Base-by-base conservation (phyloP, 2,113 vertebrate species). In the Sphyrna mokarran region DNA sequence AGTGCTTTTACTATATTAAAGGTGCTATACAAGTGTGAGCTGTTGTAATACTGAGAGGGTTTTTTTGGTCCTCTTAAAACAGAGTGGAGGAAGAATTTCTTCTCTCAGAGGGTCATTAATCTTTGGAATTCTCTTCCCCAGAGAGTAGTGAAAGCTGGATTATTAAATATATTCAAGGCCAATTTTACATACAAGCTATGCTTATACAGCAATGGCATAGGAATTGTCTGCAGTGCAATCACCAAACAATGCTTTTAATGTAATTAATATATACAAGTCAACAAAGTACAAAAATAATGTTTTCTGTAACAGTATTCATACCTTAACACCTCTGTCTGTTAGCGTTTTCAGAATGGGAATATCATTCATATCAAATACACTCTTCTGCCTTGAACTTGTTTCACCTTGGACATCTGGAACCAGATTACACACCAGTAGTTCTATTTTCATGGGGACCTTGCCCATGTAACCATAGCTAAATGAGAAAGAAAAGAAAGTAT, bases 381-480 rank as follows among this genome's bases (percentile, higher is more conserved):
- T 4, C 4, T 33, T 33, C 9, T 3, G 48, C 54, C 13, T 61
- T 26, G 72, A 33, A 29, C 26, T 76, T 29, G 29, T 1, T 1
- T 13, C 23, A 48, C 23, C 4, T 10, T 70, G 0, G 22, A 29
- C 7, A 0, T 70, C 40, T 23, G 98, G 98, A 2, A 98, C 98
- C 61, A 99, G 95, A 23, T 97, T 98, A 96, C 98, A 99, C 96
- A 99, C 97, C 96, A 99, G 96, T 23, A 99, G 97, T 90, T 97
- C 98, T 95, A 99, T 98, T 95, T 98, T 97, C 95, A 98, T 98
- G 0, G 98, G 97, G 61, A 63, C 13, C 90, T 97, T 98, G 18
- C 99, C 98, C 89, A 98, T 99, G 98, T 99, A 99, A 16, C 99
- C 99, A 66, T 97, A 99, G 96, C 99, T 99, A 96, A 86, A 61